These are phyloP conservation scores for Strix uralensis DNA, from an alignment of 2,113 vertebrate species.

Conservation along the genomic window DNA sequence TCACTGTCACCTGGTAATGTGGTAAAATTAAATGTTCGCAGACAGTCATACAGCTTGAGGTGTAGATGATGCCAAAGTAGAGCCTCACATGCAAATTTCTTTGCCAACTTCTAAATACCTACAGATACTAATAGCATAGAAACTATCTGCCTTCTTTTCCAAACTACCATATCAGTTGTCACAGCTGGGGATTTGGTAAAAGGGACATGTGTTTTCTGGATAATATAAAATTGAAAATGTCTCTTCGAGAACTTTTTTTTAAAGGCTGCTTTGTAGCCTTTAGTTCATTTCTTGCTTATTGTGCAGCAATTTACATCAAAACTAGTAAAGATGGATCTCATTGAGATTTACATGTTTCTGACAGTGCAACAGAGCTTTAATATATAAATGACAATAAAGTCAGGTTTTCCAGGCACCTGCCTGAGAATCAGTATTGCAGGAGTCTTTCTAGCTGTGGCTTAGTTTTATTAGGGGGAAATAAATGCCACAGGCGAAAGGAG, in stretches of 20 bases:
- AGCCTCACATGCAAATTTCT: not conserved
- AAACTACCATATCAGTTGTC: not conserved
- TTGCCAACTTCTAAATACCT: not conserved
- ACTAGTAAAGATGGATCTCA: not conserved
- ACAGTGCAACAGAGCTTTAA: not conserved
- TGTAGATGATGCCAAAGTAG: not conserved
- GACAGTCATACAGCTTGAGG: not conserved
- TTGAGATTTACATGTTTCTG: slow-evolving; percentile 13
- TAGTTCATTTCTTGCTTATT: slow-evolving; percentile 1
- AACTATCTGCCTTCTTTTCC: not conserved
- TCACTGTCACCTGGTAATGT: not conserved
- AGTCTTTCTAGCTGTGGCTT: not conserved
- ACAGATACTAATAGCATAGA: not conserved
- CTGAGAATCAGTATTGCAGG: not conserved
- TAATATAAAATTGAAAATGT: not conserved
- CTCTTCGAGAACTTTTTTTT: not conserved
- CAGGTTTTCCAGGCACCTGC: not conserved
- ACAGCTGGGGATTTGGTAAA: not conserved
- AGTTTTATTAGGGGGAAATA: not conserved
- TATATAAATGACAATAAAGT: not conserved
- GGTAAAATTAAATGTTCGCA: not conserved
- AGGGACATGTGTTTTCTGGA: not conserved
- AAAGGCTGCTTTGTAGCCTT: not conserved
- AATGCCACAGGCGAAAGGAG: not conserved
- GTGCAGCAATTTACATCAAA: slow-evolving; percentile 1